Evolutionary conservation across 2,797 vertebrate genomes (phyloP), one percentile per base, ranked within the genome.

Genomic region (Poliocrania exsul): DNA sequence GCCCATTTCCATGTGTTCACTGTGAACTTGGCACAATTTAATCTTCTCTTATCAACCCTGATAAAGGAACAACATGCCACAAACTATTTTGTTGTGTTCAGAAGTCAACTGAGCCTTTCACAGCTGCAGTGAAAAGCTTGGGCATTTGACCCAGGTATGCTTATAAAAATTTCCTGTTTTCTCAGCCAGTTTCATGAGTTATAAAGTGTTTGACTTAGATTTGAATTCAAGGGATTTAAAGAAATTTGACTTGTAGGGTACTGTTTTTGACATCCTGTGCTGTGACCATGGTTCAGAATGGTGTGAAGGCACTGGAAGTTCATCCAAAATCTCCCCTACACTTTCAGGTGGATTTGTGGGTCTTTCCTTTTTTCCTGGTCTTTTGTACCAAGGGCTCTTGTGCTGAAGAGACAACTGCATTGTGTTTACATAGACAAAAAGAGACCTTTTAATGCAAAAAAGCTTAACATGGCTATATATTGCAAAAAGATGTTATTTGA

Each of bases 261-360:
- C 15, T 40, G 13, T 2, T 56, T 67, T 60, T 67, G 18, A 67
- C 46, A 64, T 81, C 19, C 50, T 42, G 14, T 51, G 25, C 56
- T 57, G 69, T 92, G 79, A 18, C 44, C 25, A 8, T 19, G 19
- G 47, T 67, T 84, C 46, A 60, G 3, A 29, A 13, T 5, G 21
- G 8, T 53, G 6, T 0, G 0, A 54, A 72, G 40, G n/a, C 35
- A 56, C 65, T 26, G 29, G 20, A 19, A 86, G 38, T 38, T 31
- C 47, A 40, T 54, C 23, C 58, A 13, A 80, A 81, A 25, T 29
- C 28, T 64, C 46, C n/a, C 19, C 18, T 72, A 4, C 53, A 28
- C 29, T 81, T 86, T 71, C 57, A 77, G 25, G 33, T 38, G 29
- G 23, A 28, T 58, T 24, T 46, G 3, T 40, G 19, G 2, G 8